Conservation (phyloP, 2,888 invertebrate genomes). For the Acanthosepion esculentum region DNA sequence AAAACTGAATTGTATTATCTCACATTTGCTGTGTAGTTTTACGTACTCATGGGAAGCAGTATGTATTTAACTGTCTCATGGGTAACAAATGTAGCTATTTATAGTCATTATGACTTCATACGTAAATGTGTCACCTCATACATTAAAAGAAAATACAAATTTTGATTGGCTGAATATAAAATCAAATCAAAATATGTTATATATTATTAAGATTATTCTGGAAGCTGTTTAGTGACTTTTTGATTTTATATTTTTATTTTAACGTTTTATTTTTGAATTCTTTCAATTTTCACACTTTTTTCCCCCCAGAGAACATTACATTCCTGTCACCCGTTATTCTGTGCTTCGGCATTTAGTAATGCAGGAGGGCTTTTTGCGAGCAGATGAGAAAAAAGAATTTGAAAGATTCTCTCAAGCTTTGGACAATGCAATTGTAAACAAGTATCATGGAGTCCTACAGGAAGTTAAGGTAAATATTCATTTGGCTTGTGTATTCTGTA, state of each 20-base stretch:
- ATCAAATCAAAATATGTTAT: not conserved
- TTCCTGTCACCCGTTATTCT: constrained; percentile 71
- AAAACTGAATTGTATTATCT: too few relatives aligned
- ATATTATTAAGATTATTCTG: not conserved
- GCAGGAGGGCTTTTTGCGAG: constrained; percentile 65
- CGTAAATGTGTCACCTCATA: too few relatives aligned
- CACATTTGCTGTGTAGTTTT: too few relatives aligned
- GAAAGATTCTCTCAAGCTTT: constrained; percentile 70
- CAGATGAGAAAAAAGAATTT: constrained; percentile 64
- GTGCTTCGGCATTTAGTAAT: constrained; percentile 68
- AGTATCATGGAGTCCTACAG: constrained; percentile 71
- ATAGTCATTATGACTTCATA: too few relatives aligned
- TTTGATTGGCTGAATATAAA: not conserved
- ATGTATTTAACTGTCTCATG: too few relatives aligned
- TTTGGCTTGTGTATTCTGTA: not conserved
- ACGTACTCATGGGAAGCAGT: too few relatives aligned
- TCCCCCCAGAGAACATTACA: constrained; percentile 69
- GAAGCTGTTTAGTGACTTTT: not conserved
- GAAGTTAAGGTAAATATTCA: constrained; percentile 70
- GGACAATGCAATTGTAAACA: constrained; percentile 71
- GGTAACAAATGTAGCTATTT: too few relatives aligned
- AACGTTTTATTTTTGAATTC: not conserved
- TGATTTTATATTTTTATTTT: not conserved
- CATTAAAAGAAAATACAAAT: not conserved
- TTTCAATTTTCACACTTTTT: not conserved